These are phyloP conservation scores for Notoglanidium macrostoma DNA, from an alignment of 2,797 vertebrate genomes.

Conservation along the genomic window DNA sequence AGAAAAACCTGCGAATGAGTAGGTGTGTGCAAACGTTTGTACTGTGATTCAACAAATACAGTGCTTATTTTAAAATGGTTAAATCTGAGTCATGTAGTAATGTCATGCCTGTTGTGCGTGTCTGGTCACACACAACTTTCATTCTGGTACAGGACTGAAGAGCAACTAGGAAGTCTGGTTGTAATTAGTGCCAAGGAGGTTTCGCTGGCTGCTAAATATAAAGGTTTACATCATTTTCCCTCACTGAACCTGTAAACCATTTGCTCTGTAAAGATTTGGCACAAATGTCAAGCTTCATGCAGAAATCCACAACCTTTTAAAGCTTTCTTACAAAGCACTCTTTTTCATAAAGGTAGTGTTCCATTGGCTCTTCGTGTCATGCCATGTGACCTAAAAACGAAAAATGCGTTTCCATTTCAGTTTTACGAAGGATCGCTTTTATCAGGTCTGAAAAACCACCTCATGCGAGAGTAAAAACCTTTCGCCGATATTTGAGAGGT, in stretches of 20 bases:
- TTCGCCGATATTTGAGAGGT: no score
- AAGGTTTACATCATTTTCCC: conserved; percentile 5
- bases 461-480: no score
- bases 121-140: not conserved
- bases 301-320: not conserved
- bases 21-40: no score
- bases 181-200: not conserved
- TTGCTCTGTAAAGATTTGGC: not conserved
- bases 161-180: not conserved
- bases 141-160: not conserved
- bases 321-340: no score
- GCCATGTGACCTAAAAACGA: no score
- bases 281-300: not conserved
- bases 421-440: no score
- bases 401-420: no score
- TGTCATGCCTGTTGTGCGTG: not conserved
- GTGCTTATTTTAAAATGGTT: not conserved
- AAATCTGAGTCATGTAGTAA: not conserved
- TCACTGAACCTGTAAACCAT: not conserved
- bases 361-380: no score
- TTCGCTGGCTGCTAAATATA: conserved; percentile 1
- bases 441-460: no score
- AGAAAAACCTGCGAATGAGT: no score
- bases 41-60: no score
- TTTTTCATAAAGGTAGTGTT: no score